Evolutionary conservation across 2,113 vertebrate species (phyloP), one percentile per base, ranked within the genome.

Genomic region (Cephalopterus ornatus): DNA sequence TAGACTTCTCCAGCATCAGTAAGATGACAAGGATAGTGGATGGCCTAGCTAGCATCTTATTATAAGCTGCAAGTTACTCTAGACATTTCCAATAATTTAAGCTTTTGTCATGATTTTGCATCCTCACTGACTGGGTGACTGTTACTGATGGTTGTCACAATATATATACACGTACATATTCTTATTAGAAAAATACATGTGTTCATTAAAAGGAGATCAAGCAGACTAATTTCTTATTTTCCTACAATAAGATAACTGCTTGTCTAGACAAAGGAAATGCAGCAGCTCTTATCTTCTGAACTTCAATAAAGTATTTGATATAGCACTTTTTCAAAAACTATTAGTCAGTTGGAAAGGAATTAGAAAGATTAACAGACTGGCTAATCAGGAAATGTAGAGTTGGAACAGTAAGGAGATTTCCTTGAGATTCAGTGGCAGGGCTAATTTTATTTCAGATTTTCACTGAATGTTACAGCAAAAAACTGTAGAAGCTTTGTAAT

Each of bases 381-480:
- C 66, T 97, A 85, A 92, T 93, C 71, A 90, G 88, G 58, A 90
- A 89, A 85, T 53, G n/a, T 37, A 53, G 50, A 27, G 42, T 63
- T 93, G 55, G 83, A 93, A 93, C 33, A 77, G 37, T 42, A 91
- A 77, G 41, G 12, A 79, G 28, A 93, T 84, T 88, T 95, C 66
- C 53, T 55, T 65, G 32, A 80, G 67, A 93, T 85, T 68, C 74
- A 56, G 30, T 23, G 41, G 52, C 22, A 65, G 47, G 41, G 85
- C 41, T 88, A 68, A 93, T 88, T 85, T 94, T 72, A 79, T 83
- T 92, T 94, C 41, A 47, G 26, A 41, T 85, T 95, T 92, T 92
- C 56, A 76, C 37, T 62, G 47, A 92, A 88, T 1, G 0, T 44
- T 65, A 21, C 1, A 1, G 53, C 17, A 90, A 62, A 93, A 93